phyloP scores from a whole-genome alignment of 2,797 vertebrate genomes.

The Mormyrus proboscirostris region DNA sequence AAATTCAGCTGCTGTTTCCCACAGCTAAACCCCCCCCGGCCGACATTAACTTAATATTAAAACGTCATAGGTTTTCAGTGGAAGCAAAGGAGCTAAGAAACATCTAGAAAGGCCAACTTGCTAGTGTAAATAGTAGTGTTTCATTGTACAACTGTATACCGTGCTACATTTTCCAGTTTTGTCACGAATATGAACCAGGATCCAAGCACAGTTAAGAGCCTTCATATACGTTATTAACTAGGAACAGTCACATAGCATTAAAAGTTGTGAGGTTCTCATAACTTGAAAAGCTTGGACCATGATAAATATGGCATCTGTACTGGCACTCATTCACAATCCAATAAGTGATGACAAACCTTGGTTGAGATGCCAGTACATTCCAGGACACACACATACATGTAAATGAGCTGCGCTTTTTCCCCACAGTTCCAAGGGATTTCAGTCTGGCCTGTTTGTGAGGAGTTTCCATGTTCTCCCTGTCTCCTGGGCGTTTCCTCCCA shows the following conservation, averaged over 20 bases:
- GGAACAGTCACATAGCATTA: conserved; percentile 18
- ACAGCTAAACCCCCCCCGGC: neutral
- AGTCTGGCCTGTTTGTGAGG: too few species aligned
- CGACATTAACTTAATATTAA: neutral
- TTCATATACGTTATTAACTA: conserved; percentile 28
- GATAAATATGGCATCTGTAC: neutral
- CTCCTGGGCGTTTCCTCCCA: neutral
- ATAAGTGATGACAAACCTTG: neutral
- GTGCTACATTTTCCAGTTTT: conserved; percentile 29
- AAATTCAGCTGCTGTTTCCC: neutral
- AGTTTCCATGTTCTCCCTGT: neutral
- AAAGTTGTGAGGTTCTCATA: neutral
- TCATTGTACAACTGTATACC: neutral
- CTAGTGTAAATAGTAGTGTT: neutral
- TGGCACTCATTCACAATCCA: neutral
- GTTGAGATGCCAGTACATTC: neutral
- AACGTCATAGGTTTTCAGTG: neutral
- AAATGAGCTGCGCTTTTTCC: neutral
- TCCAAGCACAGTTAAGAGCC: conserved; percentile 18
- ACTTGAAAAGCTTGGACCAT: neutral
- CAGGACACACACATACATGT: neutral
- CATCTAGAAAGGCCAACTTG: neutral
- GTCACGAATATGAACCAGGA: conserved; percentile 22
- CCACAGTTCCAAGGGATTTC: neutral
- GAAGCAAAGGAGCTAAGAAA: neutral